Evolutionary conservation across 2,888 invertebrate genomes (phyloP), one percentile per base, ranked within the genome.

Genomic region (Dasypogon diadema): DNA sequence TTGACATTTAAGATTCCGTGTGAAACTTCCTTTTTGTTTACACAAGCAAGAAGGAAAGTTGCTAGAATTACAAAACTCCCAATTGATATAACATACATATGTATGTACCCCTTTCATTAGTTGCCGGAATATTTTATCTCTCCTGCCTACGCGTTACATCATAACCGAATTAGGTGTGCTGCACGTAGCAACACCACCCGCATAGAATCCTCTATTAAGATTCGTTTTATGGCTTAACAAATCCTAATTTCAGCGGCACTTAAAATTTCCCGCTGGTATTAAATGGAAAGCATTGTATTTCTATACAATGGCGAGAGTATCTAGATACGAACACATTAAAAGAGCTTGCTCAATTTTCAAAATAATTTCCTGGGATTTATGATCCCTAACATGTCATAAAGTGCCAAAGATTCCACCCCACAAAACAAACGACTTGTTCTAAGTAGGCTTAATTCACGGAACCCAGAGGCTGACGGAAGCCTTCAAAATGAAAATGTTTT

Each of bases 401-500:
- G 60, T 74, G 74, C 63, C 63, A 63, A 74, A 60, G 54, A 51
- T 51, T 63, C 63, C 63, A 6, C 46, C 51, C 51, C n/a, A 30
- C 34, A 63, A 74, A 60, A 60, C 51, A 63, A 63, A 60, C 63
- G 63, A 74, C 65, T 24, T 24, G 22, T 34, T 48, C 65, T 68
- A 68, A 68, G 65, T 48, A 46, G 48, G 65, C 65, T 68, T 68
- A 68, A 68, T 68, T 68, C 65, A 26, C 24, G 24, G 65, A 48
- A 18, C 65, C 65, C 65, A 24, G 21, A 26, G 26, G 65, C 26
- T 24, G 65, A 48, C 30, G 65, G 65, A 68, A 26, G 48, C 65
- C 24, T 48, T 68, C 65, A 63, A 73, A 58, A 73, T 56, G 76
- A 76, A 75, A 76, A 76, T 76, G 76, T 72, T 76, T 76, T 76